phyloP scores from a whole-genome alignment of 2,797 vertebrate genomes.

The Acanthurus lineatus region DNA sequence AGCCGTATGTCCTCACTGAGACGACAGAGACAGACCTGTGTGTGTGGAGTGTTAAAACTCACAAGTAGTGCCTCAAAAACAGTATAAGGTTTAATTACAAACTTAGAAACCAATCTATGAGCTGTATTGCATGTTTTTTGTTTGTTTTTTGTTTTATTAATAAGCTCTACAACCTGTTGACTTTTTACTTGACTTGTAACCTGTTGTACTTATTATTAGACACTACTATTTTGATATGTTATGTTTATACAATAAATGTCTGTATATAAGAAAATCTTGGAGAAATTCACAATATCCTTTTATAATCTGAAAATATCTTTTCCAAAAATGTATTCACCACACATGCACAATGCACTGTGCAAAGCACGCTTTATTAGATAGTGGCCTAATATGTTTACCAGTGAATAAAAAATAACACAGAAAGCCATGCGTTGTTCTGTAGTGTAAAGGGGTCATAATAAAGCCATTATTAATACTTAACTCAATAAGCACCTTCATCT shows the following conservation, averaged over 20 bases:
- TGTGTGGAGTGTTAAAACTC: neutral
- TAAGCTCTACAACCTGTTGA: too few species aligned
- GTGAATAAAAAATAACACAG: conserved; percentile 39
- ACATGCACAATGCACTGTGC: neutral
- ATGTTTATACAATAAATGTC: neutral
- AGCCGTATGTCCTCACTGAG: conserved; percentile 28
- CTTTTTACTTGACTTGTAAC: too few species aligned
- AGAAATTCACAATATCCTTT: neutral
- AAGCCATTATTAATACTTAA: too few species aligned
- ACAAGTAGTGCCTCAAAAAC: neutral
- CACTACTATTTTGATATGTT: neutral
- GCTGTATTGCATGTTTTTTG: neutral
- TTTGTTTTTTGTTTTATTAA: too few species aligned
- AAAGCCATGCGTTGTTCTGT: neutral
- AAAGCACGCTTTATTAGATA: conserved; percentile 38
- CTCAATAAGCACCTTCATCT: neutral
- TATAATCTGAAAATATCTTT: neutral
- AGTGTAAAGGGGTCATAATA: neutral
- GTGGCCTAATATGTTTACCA: conserved; percentile 27
- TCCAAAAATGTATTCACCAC: neutral
- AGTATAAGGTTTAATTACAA: neutral
- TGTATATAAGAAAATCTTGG: neutral
- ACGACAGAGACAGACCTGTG: conserved; percentile 32
- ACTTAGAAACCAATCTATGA: neutral
- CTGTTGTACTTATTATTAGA: neutral